Evolutionary conservation across 2,113 vertebrate genomes (phyloP).

Genomic region (Pterocles gutturalis): DNA sequence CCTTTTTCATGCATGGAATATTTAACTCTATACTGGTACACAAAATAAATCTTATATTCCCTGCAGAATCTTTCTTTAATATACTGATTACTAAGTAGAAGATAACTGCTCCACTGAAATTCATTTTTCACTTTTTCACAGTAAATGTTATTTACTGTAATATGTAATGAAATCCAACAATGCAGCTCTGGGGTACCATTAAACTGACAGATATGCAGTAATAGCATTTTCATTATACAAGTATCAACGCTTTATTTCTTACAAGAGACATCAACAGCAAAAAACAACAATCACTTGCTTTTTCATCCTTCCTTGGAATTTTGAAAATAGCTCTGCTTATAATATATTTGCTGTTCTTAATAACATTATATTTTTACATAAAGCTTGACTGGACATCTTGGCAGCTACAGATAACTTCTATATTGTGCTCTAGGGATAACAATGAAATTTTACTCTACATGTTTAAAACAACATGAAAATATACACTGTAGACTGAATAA

Average conservation of each 20-base stretch:
- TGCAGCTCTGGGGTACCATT: constrained; percentile 15
- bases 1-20: not conserved
- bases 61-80: not conserved
- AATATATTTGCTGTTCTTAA: not conserved
- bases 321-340: not conserved
- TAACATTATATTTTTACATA: not conserved
- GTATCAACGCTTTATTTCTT: constrained; percentile 27
- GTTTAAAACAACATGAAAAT: not conserved
- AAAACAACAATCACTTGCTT: not conserved
- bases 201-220: constrained; percentile 32
- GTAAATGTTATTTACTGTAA: constrained; percentile 62
- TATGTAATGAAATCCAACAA: constrained; percentile 40
- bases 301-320: not conserved
- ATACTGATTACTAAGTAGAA: constrained; percentile 23
- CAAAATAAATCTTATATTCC: not conserved
- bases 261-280: not conserved
- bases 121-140: constrained; percentile 39
- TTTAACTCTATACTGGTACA: not conserved
- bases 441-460: not conserved
- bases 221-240: constrained; percentile 44
- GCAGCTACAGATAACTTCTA: not conserved
- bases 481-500: not conserved
- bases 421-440: not conserved
- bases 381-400: not conserved
- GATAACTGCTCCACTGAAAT: constrained; percentile 36